Percentiles rank a stretch among this genome's conserved stretches.
Conservation (phyloP, 2,888 invertebrate species). For the Entomobrya proxima region DNA sequence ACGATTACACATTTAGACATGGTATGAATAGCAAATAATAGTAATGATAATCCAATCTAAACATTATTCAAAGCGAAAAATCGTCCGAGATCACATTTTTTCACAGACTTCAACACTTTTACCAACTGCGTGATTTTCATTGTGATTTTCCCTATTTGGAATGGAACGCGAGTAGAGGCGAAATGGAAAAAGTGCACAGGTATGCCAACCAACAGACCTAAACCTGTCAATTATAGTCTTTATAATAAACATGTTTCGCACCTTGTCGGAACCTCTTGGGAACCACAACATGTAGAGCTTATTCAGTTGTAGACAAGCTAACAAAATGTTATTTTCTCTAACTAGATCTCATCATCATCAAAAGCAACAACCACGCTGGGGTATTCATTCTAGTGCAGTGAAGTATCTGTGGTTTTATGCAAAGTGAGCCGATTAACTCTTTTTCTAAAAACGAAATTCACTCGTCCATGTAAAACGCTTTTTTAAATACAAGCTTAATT, state of each 20-base stretch:
- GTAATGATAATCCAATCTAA: not conserved
- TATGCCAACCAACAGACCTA: not conserved
- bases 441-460: slow-evolving; percentile 18
- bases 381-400: not conserved
- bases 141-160: not conserved
- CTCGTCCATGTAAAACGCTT: slow-evolving; percentile 25
- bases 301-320: slow-evolving; percentile 11
- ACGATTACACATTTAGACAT: slow-evolving; percentile 16
- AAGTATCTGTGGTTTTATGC: slow-evolving; percentile 36
- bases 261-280: slow-evolving; percentile 55
- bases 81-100: slow-evolving; percentile 26
- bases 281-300: not conserved
- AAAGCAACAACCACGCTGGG: not conserved
- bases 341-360: slow-evolving; percentile 34
- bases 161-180: too few species aligned
- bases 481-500: not conserved
- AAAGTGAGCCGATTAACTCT: slow-evolving; percentile 35
- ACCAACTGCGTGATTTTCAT: slow-evolving; percentile 25
- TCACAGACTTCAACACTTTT: slow-evolving; percentile 54
- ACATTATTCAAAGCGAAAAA: not conserved
- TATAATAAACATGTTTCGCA: slow-evolving; percentile 62
- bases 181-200: too few species aligned
- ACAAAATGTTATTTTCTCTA: slow-evolving; percentile 39
- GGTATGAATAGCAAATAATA: slow-evolving; percentile 35
- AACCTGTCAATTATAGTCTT: slow-evolving; percentile 59